Conservation (phyloP, 2,113 vertebrate species). For the Rhombomys opimus region DNA sequence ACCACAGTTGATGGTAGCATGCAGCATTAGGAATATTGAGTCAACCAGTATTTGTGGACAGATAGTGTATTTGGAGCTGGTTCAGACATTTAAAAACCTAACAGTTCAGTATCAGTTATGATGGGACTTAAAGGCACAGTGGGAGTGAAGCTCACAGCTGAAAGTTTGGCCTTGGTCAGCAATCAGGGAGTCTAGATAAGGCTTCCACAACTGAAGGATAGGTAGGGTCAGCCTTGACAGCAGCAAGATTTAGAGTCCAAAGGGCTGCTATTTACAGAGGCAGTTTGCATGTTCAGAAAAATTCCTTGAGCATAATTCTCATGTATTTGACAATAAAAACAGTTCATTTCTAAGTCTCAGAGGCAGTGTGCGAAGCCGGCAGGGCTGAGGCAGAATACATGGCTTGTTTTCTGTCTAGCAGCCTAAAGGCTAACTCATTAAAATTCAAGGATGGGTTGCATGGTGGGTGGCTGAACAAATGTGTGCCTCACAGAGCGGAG, state of each 20-base stretch:
- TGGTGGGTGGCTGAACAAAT: slow-evolving; percentile 76
- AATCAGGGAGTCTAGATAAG: neutral
- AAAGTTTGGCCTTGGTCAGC: neutral
- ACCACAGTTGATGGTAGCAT: neutral
- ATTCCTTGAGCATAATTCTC: neutral
- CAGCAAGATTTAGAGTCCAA: neutral
- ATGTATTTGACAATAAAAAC: neutral
- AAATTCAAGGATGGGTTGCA: slow-evolving; percentile 65
- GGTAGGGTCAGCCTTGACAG: neutral
- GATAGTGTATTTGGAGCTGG: neutral
- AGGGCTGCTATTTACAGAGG: neutral
- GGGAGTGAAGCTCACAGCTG: neutral
- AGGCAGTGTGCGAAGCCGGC: neutral
- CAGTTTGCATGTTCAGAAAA: neutral
- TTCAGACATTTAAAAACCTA: neutral
- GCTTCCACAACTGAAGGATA: neutral
- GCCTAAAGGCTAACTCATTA: slow-evolving; percentile 69
- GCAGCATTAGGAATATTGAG: neutral
- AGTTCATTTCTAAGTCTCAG: neutral
- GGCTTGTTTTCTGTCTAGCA: slow-evolving; percentile 62
- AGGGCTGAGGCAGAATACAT: neutral
- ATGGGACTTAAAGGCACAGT: neutral
- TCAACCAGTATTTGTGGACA: neutral
- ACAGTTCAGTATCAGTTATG: neutral
- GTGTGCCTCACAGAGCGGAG: slow-evolving; percentile 60